Evolutionary conservation across 2,888 invertebrate species (phyloP), one percentile per base, ranked within the genome.

Genomic region (Dugesia japonica): DNA sequence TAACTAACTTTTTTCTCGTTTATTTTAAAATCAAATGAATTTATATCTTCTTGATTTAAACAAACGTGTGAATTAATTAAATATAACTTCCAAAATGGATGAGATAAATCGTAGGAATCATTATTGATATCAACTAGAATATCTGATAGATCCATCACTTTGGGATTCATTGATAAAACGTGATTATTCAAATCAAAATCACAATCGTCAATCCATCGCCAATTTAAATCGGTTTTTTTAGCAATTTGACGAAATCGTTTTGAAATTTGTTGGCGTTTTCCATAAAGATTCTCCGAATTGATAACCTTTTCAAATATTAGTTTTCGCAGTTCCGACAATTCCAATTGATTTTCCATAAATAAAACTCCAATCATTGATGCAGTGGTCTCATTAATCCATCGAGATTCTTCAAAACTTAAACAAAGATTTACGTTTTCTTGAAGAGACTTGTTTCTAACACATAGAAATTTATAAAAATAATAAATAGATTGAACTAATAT

Each of bases 201-300:
- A 20, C 23, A 23, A 56, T 56, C 56, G 4, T 56, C 56, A 20
- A 56, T n/a, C 56, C 56, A 56, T 56, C 23, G 4, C 56, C 56
- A 56, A n/a, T n/a, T 56, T 9, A 56, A 56, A 23, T 56, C 23
- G 4, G 7, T 56, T n/a, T 23, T 56, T 56, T 56, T 4, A 56
- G 56, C 56, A 20, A 56, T 56, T 56, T 56, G 56, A n/a, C 56
- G 56, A 56, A 56, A n/a, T n/a, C 56, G n/a, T 23, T 56, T n/a
- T 20, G 20, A 9, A 7, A 56, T 20, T 20, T n/a, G n/a, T 13
- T 20, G 7, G 23, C 17, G 4, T 56, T 56, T 56, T 4, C 17
- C 17, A 1, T 4, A 20, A 20, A 1, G 4, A 9, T 4, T 4
- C 4, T 56, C 56, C 7, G 17, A n/a, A 56, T n/a, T 56, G 1